Percentiles rank a stretch among this genome's conserved stretches.
These are phyloP conservation scores for Tetragonula carbonaria DNA, from an alignment of 2,888 invertebrate genomes.

Conservation along the genomic window DNA sequence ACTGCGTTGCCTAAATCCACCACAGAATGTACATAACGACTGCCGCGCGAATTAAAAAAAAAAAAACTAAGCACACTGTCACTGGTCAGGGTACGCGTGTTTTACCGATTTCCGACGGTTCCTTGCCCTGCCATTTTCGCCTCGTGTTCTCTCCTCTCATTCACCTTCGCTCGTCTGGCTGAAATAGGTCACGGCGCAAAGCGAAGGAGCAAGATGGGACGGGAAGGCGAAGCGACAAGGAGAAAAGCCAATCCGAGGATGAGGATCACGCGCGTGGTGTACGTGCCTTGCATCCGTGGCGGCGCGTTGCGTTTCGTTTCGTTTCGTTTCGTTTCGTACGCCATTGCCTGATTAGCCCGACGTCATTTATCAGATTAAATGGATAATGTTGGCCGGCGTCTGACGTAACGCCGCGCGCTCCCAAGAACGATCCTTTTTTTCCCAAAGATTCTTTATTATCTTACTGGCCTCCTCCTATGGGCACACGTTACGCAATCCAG, in stretches of 20 bases:
- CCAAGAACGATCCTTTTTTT: conserved; percentile 32
- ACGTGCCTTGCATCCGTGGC: conserved; percentile 56
- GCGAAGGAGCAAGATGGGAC: conserved; percentile 19
- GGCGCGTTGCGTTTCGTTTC: conserved; percentile 25
- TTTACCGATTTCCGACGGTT: neutral
- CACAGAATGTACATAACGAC: too few relatives aligned
- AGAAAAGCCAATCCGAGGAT: conserved; percentile 22
- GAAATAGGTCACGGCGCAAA: conserved; percentile 49
- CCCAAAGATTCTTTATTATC: conserved; percentile 52
- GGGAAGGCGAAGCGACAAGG: conserved; percentile 18
- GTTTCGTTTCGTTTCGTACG: conserved; percentile 37
- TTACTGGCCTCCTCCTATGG: neutral
- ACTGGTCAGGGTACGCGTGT: neutral
- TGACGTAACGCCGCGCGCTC: conserved; percentile 45
- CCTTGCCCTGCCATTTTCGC: neutral
- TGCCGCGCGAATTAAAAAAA: neutral
- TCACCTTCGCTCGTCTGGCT: neutral
- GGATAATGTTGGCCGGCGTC: conserved; percentile 49
- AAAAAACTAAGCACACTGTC: neutral
- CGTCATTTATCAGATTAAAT: conserved; percentile 62
- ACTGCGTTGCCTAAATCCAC: too few relatives aligned
- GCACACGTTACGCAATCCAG: conserved; percentile 38
- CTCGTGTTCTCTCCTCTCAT: neutral
- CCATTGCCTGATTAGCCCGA: conserved; percentile 54
- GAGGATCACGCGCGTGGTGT: conserved; percentile 50